phyloP scores from a whole-genome alignment of 2,797 vertebrate species.

The Acrossocheilus wenchowensis region DNA sequence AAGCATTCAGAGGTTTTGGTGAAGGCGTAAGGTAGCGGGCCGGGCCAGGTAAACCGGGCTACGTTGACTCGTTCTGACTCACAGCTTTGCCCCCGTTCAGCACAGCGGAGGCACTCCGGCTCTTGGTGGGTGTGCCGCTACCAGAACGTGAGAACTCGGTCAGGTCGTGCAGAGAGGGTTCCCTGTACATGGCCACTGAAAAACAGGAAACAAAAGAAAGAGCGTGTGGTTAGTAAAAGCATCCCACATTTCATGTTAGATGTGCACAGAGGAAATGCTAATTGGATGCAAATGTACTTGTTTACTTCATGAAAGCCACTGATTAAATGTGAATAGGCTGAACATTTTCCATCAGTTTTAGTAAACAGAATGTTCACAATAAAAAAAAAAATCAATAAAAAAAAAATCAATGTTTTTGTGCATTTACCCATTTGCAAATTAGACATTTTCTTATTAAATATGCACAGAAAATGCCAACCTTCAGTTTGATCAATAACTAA shows the following conservation, averaged over 20 bases:
- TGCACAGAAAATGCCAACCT: neutral
- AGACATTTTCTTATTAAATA: neutral
- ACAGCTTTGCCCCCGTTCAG: slow-evolving; percentile 98
- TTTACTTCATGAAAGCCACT: neutral
- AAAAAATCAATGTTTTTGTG: neutral
- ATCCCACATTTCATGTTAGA: neutral
- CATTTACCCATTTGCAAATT: neutral
- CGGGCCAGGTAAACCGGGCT: slow-evolving; percentile 85
- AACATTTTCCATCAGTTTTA: neutral
- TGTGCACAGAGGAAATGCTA: neutral
- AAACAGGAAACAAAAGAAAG: slow-evolving; percentile 64
- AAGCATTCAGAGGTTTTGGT: slow-evolving; percentile 93
- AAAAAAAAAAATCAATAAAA: neutral
- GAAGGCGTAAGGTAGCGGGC: slow-evolving; percentile 78
- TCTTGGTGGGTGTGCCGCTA: slow-evolving; percentile 98
- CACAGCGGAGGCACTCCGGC: slow-evolving; percentile 95
- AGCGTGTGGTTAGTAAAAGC: neutral
- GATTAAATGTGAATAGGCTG: neutral
- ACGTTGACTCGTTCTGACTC: slow-evolving; percentile 98
- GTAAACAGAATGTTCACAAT: neutral
- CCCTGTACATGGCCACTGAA: slow-evolving; percentile 99
- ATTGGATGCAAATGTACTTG: neutral
- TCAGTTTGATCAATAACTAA: neutral
- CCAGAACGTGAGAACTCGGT: slow-evolving; percentile 98
- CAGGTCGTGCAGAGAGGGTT: slow-evolving; percentile 97